Evolutionary conservation across 2,888 invertebrate species (phyloP).

Genomic region (Mamestra brassicae): DNA sequence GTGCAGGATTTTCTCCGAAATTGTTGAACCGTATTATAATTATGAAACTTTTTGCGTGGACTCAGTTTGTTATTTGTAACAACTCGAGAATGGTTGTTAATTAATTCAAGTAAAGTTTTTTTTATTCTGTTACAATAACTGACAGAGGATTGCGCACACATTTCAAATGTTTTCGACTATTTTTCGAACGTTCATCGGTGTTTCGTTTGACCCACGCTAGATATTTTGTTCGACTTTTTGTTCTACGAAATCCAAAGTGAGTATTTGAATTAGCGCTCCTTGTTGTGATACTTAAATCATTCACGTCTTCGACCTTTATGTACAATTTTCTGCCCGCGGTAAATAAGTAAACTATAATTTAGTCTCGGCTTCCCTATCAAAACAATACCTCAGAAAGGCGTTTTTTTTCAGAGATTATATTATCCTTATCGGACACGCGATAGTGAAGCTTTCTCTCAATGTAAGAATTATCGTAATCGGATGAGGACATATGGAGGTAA

Average conservation of each 20-base stretch:
- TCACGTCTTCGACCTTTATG: background rate
- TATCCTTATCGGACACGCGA: background rate
- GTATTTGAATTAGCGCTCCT: background rate
- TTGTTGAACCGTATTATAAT: conserved; percentile 5
- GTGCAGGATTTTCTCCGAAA: conserved; percentile 23
- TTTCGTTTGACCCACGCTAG: background rate
- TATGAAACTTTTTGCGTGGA: conserved; percentile 30
- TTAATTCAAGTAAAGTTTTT: conserved; percentile 19
- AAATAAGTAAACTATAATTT: no score
- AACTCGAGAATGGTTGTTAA: conserved; percentile 10
- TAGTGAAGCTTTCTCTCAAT: no score
- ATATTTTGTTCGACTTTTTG: no score
- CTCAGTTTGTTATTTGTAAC: conserved; percentile 16
- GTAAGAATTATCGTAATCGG: no score
- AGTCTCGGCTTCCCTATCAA: no score
- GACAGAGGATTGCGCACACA: background rate
- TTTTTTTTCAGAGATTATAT: background rate
- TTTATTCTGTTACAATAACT: background rate
- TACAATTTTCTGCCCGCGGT: background rate
- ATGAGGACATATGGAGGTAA: no score
- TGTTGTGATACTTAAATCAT: background rate
- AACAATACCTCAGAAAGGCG: no score
- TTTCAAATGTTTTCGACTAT: conserved; percentile 1
- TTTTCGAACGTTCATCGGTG: background rate
- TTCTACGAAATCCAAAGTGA: no score